Base-by-base conservation (phyloP, 2,888 invertebrate genomes). In the Morinoia aosen region DNA sequence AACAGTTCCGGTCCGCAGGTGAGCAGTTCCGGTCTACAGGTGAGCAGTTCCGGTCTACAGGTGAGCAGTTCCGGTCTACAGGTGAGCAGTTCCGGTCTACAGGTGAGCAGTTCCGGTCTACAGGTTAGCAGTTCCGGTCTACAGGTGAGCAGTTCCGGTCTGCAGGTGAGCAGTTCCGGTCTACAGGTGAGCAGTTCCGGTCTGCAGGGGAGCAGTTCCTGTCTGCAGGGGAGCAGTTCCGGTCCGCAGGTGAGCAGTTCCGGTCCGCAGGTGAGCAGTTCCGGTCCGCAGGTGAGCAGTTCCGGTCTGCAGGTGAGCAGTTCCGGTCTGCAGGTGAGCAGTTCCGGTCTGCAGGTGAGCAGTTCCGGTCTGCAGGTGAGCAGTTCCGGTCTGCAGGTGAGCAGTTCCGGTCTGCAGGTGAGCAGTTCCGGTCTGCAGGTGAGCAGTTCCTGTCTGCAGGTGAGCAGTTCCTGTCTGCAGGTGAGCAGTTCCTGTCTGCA, bases 1-100 rank as follows among this genome's bases (percentile, higher is more conserved):
- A 91, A 56, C 58, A 95, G 58, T 96, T 96, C 95, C 95, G 95
- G 48, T 91, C 95, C 58, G 96, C 96, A 93, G 96, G 96, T 96
- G 56, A 88, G 64, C 48, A 39, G 3, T 33, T 93, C 11, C 93
- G 90, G 16, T 12, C 48, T 90, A 10, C 40, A 90, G 90, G 90
- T 90, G 39, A 0, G 7, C 8, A 7, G 39, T 25, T 8, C 25
- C 90, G 10, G 16, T 12, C 39, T 90, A 10, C 40, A 90, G 90
- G 90, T 90, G n/a, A 40, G 39, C n/a, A 39, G 90, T 19, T 90
- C 12, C 90, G 90, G 11, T 10, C n/a, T 90, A 19, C 39, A 90
- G 90, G 90, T 90, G n/a, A 90, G 39, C n/a, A 39, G 90, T 19
- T 90, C 12, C 90, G 90, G 11, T 40, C n/a, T 90, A 19, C 39